A percentile compares a stretch with the other conserved stretches of the same genome.
These are phyloP conservation scores for Thera britannica DNA, from an alignment of 2,888 invertebrate species.

Conservation along the genomic window DNA sequence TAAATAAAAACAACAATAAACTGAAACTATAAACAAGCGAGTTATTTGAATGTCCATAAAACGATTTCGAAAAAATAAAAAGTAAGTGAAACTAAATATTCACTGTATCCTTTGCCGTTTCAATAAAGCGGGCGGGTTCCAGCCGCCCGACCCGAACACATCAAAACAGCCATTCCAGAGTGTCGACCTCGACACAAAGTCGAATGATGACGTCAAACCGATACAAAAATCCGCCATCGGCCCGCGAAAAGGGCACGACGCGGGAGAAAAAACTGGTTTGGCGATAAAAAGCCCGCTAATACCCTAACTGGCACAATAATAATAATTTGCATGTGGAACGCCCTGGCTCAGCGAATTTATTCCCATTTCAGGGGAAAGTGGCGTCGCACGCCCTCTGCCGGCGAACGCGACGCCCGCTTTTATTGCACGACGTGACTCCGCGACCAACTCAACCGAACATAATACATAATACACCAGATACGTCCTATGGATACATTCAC, in stretches of 20 bases:
- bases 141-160: constrained; percentile 25
- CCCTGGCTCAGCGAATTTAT: constrained; percentile 59
- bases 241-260: constrained; percentile 48
- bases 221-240: constrained; percentile 48
- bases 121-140: constrained; percentile 32
- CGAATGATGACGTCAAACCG: constrained; percentile 46
- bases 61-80: constrained; percentile 37
- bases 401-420: constrained; percentile 34
- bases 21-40: constrained; percentile 37
- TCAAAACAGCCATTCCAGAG: constrained; percentile 33
- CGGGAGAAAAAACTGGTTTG: constrained; percentile 36
- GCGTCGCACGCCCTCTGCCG: constrained; percentile 52
- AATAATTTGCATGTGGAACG: constrained; percentile 73
- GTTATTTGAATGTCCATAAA: constrained; percentile 34
- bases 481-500: constrained; percentile 4
- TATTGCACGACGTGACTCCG: constrained; percentile 43
- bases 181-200: constrained; percentile 37
- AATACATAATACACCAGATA: constrained; percentile 13
- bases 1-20: constrained; percentile 8
- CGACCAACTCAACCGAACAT: constrained; percentile 4
- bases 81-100: constrained; percentile 41
- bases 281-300: constrained; percentile 66
- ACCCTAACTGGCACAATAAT: constrained; percentile 67
- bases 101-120: constrained; percentile 35
- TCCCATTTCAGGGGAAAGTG: constrained; percentile 48